These are phyloP conservation scores for Gymnoscopelus braueri DNA, from an alignment of 2,797 vertebrate species.

Conservation along the genomic window DNA sequence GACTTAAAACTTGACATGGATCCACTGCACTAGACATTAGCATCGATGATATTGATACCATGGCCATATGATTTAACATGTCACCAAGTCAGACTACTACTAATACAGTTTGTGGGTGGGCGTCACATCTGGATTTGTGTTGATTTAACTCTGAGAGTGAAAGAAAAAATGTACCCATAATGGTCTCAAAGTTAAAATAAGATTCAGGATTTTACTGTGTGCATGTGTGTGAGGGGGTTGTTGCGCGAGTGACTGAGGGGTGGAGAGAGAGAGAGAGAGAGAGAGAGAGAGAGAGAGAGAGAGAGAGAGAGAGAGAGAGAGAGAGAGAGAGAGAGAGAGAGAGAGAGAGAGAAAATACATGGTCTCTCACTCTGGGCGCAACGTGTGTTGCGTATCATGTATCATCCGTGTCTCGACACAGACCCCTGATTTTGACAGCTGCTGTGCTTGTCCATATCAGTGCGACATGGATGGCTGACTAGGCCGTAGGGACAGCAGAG, in stretches of 20 bases:
- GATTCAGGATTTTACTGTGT: too few species aligned
- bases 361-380: background rate
- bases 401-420: background rate
- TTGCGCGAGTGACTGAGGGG: background rate
- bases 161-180: too few species aligned
- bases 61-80: too few species aligned
- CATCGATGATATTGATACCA: too few species aligned
- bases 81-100: too few species aligned
- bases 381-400: background rate
- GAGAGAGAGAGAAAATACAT: constrained; percentile 16
- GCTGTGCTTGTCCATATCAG: constrained; percentile 25
- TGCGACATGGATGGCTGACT: background rate
- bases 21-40: background rate
- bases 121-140: too few species aligned
- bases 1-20: background rate
- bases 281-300: constrained; percentile 21
- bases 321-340: constrained; percentile 9
- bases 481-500: constrained; percentile 74
- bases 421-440: constrained; percentile 76
- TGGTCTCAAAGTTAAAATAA: too few species aligned
- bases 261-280: background rate
- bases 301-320: constrained; percentile 18
- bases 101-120: too few species aligned
- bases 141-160: too few species aligned
- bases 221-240: constrained; percentile 4